Evolutionary conservation across 2,888 invertebrate species (phyloP).

Genomic region (Lymantria monacha): DNA sequence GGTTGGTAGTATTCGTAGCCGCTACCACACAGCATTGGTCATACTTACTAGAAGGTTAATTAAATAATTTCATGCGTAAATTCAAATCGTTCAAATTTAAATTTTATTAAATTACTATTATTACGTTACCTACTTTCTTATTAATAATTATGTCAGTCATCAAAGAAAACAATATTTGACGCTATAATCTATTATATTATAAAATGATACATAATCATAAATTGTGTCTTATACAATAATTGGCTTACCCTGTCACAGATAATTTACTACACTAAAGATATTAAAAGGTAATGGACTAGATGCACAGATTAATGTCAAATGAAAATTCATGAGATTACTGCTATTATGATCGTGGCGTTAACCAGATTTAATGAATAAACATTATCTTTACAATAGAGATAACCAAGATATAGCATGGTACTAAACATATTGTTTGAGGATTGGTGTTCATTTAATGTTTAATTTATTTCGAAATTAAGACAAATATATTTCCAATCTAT

Average conservation of each 20-base stretch:
- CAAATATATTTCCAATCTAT: background rate
- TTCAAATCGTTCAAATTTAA: too few relatives aligned
- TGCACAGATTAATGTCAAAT: constrained; percentile 23
- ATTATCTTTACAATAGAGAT: constrained; percentile 11
- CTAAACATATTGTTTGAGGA: background rate
- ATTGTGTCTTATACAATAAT: background rate
- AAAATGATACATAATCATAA: background rate
- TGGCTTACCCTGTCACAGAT: background rate
- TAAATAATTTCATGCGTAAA: too few relatives aligned
- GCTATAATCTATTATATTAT: too few relatives aligned
- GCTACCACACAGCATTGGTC: too few relatives aligned
- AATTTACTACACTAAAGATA: background rate
- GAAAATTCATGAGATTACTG: constrained; percentile 40
- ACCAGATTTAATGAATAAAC: constrained; percentile 28
- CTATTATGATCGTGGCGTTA: constrained; percentile 31
- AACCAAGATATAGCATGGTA: background rate
- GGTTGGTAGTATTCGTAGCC: too few relatives aligned
- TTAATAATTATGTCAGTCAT: too few relatives aligned
- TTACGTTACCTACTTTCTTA: too few relatives aligned
- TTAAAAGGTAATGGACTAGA: constrained; percentile 11
- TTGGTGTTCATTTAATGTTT: background rate
- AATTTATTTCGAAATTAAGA: background rate
- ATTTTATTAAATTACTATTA: too few relatives aligned
- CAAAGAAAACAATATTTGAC: too few relatives aligned
- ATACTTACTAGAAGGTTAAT: too few relatives aligned